Evolutionary conservation across 2,888 invertebrate genomes (phyloP).

Genomic region (Silvanus unidentatus): DNA sequence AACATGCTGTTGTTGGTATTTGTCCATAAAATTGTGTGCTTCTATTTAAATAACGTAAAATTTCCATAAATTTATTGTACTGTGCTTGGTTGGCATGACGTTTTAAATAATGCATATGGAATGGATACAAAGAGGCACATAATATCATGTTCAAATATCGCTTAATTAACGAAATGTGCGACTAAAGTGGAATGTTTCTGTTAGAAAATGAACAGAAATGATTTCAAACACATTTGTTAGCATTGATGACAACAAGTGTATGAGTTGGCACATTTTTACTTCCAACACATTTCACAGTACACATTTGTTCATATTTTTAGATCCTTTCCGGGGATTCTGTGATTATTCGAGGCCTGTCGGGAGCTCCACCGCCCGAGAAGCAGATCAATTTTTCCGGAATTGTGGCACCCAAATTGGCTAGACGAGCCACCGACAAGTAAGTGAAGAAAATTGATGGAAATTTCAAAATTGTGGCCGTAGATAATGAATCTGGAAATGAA

Average conservation of each 20-base stretch:
- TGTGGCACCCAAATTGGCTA: constrained; percentile 84
- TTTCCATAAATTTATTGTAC: neutral
- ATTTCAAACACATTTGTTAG: no score
- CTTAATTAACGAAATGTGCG: neutral
- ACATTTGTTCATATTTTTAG: constrained; percentile 49
- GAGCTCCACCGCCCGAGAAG: constrained; percentile 89
- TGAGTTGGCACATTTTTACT: constrained; percentile 36
- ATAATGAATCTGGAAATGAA: no score
- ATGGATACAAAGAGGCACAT: constrained; percentile 4
- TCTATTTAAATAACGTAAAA: constrained; percentile 14
- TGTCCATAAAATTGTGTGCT: neutral
- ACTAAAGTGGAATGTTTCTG: no score
- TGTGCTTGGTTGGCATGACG: constrained; percentile 39
- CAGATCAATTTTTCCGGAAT: constrained; percentile 87
- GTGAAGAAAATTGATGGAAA: constrained; percentile 8
- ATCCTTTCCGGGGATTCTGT: constrained; percentile 95
- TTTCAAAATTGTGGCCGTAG: neutral
- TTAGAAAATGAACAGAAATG: no score
- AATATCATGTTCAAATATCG: neutral
- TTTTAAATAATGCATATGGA: constrained; percentile 15
- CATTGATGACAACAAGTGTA: constrained; percentile 11
- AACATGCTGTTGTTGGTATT: neutral
- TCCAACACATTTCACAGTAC: constrained; percentile 1
- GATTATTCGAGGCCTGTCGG: constrained; percentile 79
- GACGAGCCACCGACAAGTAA: constrained; percentile 57